phyloP scores from a whole-genome alignment of 2,888 invertebrate genomes.

The Caenorhabditis japonica region DNA sequence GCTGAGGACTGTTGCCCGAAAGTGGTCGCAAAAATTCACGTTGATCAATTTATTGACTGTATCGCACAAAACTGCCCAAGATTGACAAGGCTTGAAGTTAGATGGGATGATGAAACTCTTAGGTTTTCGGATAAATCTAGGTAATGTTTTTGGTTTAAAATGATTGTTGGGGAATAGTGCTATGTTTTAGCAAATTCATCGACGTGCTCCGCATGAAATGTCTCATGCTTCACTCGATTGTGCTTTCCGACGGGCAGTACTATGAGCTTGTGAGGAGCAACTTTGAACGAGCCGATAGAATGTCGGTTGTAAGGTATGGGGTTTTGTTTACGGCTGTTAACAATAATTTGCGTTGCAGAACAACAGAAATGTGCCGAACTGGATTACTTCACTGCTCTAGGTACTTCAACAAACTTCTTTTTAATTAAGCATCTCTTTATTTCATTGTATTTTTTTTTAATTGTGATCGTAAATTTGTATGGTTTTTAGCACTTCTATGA shows the following conservation, averaged over 20 bases:
- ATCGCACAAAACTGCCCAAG: slow-evolving; percentile 92
- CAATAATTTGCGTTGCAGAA: slow-evolving; percentile 80
- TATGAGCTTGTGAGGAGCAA: slow-evolving; percentile 99
- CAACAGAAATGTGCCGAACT: slow-evolving; percentile 94
- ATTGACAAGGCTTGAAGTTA: slow-evolving; percentile 90
- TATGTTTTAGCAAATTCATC: slow-evolving; percentile 87
- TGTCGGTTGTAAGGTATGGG: slow-evolving; percentile 86
- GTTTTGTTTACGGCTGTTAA: neutral
- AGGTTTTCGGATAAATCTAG: slow-evolving; percentile 98
- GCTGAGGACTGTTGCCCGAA: slow-evolving; percentile 95
- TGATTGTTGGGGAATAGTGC: neutral
- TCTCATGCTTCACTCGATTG: slow-evolving; percentile 90
- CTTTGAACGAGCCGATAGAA: slow-evolving; percentile 96
- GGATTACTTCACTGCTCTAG: slow-evolving; percentile 92
- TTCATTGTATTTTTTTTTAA: neutral
- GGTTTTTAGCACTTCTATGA: slow-evolving; percentile 4
- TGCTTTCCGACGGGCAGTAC: slow-evolving; percentile 96
- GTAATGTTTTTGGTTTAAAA: no score
- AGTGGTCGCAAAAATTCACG: slow-evolving; percentile 85
- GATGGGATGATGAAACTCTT: slow-evolving; percentile 98
- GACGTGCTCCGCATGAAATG: slow-evolving; percentile 96
- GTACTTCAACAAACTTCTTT: slow-evolving; percentile 94
- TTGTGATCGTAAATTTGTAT: slow-evolving; percentile 5
- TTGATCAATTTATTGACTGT: slow-evolving; percentile 97
- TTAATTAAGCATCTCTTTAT: slow-evolving; percentile 84